Evolutionary conservation across 2,797 vertebrate species (phyloP).

Genomic region (Heterohyrax brucei): DNA sequence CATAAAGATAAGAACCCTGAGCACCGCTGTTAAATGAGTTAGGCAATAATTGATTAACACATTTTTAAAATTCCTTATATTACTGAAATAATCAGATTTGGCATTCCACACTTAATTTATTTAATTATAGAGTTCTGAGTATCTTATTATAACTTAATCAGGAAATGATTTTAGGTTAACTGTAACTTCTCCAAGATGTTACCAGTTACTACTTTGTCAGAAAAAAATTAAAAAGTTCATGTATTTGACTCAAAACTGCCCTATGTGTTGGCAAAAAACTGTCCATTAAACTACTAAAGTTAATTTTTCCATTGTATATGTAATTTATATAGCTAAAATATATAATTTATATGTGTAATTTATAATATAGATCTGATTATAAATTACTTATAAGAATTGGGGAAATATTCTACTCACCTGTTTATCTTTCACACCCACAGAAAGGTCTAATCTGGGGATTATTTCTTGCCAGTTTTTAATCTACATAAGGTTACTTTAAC

Average conservation of each 20-base stretch:
- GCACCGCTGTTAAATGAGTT: neutral
- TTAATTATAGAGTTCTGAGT: constrained; percentile 6
- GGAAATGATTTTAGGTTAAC: constrained; percentile 45
- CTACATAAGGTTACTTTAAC: neutral
- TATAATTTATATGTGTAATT: neutral
- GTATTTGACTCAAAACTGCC: neutral
- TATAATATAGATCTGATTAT: neutral
- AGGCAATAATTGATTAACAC: neutral
- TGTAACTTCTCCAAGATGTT: constrained; percentile 33
- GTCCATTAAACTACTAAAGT: neutral
- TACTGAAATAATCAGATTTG: constrained; percentile 50
- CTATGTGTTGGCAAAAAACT: neutral
- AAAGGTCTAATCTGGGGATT: neutral
- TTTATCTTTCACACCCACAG: constrained; percentile 8
- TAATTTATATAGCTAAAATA: neutral
- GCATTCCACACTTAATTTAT: constrained; percentile 19
- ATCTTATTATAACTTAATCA: constrained; percentile 58
- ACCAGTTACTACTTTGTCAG: constrained; percentile 32
- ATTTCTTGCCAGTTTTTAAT: constrained; percentile 2
- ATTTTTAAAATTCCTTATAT: constrained; percentile 6
- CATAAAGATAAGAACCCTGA: constrained; percentile 9
- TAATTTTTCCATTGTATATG: constrained; percentile 7
- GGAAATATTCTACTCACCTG: constrained; percentile 29
- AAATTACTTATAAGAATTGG: neutral
- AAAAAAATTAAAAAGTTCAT: constrained; percentile 55